phyloP scores from a whole-genome alignment of 2,113 vertebrate genomes.

The Amazona vittata region DNA sequence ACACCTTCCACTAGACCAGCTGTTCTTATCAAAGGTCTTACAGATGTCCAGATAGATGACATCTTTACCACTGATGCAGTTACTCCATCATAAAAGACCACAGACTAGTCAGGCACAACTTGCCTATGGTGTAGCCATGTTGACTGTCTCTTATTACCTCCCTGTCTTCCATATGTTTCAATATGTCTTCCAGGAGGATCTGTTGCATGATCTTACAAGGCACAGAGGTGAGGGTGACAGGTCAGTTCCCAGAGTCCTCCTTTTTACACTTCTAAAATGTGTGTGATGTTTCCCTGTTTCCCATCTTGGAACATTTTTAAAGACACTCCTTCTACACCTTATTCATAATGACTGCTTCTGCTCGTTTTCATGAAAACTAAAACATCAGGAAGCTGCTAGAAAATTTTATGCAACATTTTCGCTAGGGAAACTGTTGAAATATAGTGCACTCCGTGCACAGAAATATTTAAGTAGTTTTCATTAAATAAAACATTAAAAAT shows the following conservation, averaged over 20 bases:
- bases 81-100: background rate
- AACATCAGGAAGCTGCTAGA: background rate
- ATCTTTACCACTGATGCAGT: background rate
- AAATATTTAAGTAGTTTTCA: background rate
- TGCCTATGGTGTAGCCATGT: background rate
- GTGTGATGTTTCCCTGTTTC: background rate
- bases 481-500: background rate
- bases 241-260: background rate
- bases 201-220: background rate
- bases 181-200: background rate
- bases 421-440: background rate
- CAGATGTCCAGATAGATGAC: background rate
- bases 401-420: background rate
- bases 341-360: background rate
- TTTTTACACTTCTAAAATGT: background rate
- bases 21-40: background rate
- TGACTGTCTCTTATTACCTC: background rate
- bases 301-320: background rate
- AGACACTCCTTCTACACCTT: background rate
- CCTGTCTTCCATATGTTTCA: background rate
- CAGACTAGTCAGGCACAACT: background rate
- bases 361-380: background rate
- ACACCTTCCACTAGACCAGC: background rate
- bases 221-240: background rate
- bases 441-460: background rate